These are phyloP conservation scores for Pampus argenteus DNA, from an alignment of 2,797 vertebrate genomes.

Conservation along the genomic window DNA sequence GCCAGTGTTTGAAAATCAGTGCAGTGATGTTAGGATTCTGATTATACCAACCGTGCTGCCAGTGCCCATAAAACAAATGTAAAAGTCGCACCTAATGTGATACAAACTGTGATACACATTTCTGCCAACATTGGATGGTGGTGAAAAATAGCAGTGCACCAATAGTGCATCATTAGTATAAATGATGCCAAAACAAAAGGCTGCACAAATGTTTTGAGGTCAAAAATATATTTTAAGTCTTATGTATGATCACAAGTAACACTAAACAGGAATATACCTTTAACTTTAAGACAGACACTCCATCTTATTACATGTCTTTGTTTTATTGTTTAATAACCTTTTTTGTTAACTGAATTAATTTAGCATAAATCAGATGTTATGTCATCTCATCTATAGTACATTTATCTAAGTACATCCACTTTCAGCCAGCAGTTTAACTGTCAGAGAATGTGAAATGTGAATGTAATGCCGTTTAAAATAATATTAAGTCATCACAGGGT, in stretches of 20 bases:
- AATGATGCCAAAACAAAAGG: not conserved
- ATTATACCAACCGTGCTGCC: not conserved
- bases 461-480: slow-evolving; percentile 41
- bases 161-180: too few species aligned
- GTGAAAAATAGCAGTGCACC: not conserved
- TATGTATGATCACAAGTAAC: not conserved
- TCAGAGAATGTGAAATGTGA: too few species aligned
- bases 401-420: not conserved
- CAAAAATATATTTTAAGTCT: not conserved
- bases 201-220: slow-evolving; percentile 4
- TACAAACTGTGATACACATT: not conserved
- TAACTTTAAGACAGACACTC: not conserved
- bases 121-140: not conserved
- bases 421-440: not conserved
- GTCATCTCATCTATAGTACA: not conserved
- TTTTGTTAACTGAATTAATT: not conserved
- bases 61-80: not conserved
- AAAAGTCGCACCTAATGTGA: not conserved
- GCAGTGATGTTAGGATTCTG: not conserved
- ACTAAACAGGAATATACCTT: not conserved
- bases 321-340: not conserved
- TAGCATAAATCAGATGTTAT: not conserved
- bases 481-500: slow-evolving; percentile 46
- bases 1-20: not conserved
- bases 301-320: not conserved